Percentiles rank a stretch among this genome's conserved stretches.
phyloP scores from a whole-genome alignment of 1,140 invertebrate genomes.

The Solenopsis invicta region DNA sequence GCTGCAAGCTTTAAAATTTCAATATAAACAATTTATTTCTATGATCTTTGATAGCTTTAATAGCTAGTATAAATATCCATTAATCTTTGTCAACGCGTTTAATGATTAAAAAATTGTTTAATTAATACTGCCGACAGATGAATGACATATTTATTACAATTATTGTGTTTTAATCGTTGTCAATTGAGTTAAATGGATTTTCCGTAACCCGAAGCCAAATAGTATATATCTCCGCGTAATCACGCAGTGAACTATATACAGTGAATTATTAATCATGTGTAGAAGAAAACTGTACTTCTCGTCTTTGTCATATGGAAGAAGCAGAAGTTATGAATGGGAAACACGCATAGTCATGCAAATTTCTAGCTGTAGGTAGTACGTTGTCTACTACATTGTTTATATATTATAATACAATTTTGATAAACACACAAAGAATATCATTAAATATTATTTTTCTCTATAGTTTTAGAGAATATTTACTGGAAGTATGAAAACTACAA shows the following conservation, averaged over 20 bases:
- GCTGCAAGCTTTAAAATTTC: neutral
- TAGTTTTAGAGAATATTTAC: constrained; percentile 1
- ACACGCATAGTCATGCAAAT: neutral
- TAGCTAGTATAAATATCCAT: neutral
- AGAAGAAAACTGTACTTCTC: neutral
- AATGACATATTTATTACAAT: neutral
- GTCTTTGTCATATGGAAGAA: neutral
- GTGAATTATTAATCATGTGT: neutral
- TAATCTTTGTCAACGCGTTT: neutral
- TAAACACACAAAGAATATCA: neutral
- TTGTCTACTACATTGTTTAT: neutral
- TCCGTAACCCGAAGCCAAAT: neutral
- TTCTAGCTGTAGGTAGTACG: neutral
- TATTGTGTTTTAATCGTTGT: neutral
- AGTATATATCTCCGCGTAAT: neutral
- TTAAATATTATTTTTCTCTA: neutral
- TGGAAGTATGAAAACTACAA: neutral
- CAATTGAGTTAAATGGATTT: neutral
- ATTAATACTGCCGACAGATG: neutral
- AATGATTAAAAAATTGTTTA: constrained; percentile 7
- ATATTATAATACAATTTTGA: neutral
- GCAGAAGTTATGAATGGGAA: neutral
- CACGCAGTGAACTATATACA: neutral
- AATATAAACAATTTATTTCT: neutral
- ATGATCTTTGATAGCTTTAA: neutral